A percentile compares a stretch with the other conserved stretches of the same genome.
Evolutionary conservation across 2,113 vertebrate species (phyloP).

Genomic region (Ceuthmochares aereus): DNA sequence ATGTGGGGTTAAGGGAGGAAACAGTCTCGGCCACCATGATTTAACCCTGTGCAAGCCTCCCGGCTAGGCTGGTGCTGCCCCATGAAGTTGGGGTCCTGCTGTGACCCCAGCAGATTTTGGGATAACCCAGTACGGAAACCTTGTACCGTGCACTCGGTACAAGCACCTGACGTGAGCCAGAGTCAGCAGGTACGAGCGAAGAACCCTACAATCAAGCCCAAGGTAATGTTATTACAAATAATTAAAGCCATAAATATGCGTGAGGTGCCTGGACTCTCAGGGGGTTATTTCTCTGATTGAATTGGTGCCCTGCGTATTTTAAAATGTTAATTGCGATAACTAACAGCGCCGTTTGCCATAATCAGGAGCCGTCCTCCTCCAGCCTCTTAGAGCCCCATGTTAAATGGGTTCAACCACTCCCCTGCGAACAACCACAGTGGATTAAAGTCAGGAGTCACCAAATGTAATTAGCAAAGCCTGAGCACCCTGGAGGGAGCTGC

Average conservation of each 20-base stretch:
- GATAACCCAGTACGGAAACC: neutral
- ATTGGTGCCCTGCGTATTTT: fast-evolving
- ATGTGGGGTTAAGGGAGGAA: neutral
- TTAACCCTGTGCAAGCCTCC: neutral
- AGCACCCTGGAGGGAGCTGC: fast-evolving
- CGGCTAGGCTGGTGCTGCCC: neutral
- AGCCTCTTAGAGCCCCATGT: neutral
- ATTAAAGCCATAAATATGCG: neutral
- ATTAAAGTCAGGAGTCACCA: neutral
- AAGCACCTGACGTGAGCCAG: fast-evolving
- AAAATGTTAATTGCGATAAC: neutral
- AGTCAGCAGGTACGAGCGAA: fast-evolving
- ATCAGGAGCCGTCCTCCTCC: neutral
- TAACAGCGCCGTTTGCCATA: fast-evolving
- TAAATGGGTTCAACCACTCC: neutral
- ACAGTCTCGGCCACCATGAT: fast-evolving
- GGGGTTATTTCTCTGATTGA: neutral
- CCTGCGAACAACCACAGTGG: fast-evolving
- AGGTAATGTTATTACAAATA: neutral
- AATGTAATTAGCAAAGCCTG: neutral
- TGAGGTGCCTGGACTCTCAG: neutral
- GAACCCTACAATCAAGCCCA: neutral
- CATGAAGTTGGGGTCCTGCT: fast-evolving
- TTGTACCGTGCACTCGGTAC: fast-evolving
- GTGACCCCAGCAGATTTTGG: fast-evolving